Conservation (phyloP, 2,797 vertebrate species). For the Hapalemur alaotrensis region DNA sequence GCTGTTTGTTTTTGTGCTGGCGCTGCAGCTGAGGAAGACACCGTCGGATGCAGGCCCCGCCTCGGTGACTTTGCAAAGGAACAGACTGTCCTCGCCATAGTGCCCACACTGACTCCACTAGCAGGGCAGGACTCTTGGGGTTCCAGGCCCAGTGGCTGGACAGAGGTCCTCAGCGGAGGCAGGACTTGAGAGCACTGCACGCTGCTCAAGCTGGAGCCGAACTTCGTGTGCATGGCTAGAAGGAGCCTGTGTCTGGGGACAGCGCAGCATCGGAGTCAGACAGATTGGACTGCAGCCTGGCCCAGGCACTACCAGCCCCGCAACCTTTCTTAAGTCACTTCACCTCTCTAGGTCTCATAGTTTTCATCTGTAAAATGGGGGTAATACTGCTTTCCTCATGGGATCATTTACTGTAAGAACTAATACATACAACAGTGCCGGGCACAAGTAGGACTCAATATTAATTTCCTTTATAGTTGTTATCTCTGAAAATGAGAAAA, state of each 20-base stretch:
- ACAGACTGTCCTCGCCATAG: background rate
- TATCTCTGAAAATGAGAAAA: background rate
- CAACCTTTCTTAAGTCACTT: background rate
- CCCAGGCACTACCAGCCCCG: background rate
- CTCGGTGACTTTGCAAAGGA: slow-evolving; percentile 19
- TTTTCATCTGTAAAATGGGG: background rate
- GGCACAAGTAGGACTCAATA: background rate
- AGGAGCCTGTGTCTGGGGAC: background rate
- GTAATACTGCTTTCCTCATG: background rate
- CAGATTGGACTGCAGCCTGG: background rate
- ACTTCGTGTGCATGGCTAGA: background rate
- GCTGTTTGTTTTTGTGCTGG: slow-evolving; percentile 21
- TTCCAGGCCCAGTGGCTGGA: fast-evolving
- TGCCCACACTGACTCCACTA: background rate
- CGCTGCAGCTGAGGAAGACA: slow-evolving; percentile 12
- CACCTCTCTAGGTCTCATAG: background rate
- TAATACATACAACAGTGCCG: background rate
- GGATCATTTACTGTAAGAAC: slow-evolving; percentile 4
- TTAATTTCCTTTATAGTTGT: background rate
- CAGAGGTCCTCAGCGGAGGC: background rate
- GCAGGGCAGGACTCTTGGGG: background rate
- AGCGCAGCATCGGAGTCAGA: background rate
- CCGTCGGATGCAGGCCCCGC: background rate
- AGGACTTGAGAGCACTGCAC: fast-evolving
- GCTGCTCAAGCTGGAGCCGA: background rate